Conservation (phyloP, 2,888 invertebrate genomes). For the Deladenus siricidicola region DNA sequence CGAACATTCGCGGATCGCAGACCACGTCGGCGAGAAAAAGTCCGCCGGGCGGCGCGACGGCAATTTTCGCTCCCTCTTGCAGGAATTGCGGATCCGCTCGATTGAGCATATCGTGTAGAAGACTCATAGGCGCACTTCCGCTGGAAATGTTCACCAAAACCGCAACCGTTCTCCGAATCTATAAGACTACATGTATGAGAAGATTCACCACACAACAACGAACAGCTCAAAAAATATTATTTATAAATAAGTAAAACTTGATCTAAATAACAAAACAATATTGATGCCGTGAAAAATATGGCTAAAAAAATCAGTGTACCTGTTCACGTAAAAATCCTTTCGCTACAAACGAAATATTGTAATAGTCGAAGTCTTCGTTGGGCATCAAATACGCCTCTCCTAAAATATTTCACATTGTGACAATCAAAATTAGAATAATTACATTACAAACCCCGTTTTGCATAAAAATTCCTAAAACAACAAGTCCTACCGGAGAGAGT, state of each 20-base stretch:
- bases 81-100: slow-evolving; percentile 32
- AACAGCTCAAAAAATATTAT: background rate
- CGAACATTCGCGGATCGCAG: slow-evolving; percentile 34
- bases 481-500: too few species aligned
- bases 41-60: slow-evolving; percentile 36
- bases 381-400: slow-evolving; percentile 30
- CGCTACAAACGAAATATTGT: slow-evolving; percentile 36
- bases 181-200: background rate
- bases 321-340: slow-evolving; percentile 38
- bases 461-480: too few species aligned
- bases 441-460: too few species aligned
- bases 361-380: slow-evolving; percentile 40
- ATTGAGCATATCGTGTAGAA: slow-evolving; percentile 31
- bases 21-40: slow-evolving; percentile 40
- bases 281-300: background rate
- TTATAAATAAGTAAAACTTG: background rate
- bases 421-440: too few species aligned
- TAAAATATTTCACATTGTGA: too few species aligned
- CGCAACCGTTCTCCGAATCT: slow-evolving; percentile 39
- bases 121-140: slow-evolving; percentile 18
- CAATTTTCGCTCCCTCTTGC: slow-evolving; percentile 24
- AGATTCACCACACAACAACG: too few species aligned
- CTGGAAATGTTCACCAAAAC: slow-evolving; percentile 31
- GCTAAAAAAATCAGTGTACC: slow-evolving; percentile 3
- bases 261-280: background rate